Evolutionary conservation across 2,797 vertebrate genomes (phyloP).

Genomic region (Sebastes steindachneri): DNA sequence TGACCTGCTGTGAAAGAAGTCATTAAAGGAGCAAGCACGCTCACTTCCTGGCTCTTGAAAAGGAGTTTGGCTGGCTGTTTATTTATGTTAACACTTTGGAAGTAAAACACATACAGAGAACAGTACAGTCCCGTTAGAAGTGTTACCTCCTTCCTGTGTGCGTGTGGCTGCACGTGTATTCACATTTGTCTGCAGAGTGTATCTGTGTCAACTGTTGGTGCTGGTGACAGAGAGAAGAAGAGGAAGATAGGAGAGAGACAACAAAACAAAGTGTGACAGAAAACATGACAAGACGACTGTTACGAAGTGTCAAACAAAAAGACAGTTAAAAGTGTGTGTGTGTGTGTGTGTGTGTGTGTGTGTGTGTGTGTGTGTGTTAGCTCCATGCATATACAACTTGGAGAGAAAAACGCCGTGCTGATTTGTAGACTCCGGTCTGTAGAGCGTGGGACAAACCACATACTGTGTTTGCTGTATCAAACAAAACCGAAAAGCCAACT

Average conservation of each 20-base stretch:
- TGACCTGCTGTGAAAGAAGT: too few relatives aligned
- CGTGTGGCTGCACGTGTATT: neutral
- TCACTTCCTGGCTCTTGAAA: too few relatives aligned
- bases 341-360: neutral
- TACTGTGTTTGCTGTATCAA: neutral
- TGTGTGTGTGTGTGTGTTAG: neutral
- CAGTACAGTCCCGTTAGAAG: too few relatives aligned
- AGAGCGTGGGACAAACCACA: neutral
- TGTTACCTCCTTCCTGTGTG: neutral
- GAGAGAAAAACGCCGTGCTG: neutral
- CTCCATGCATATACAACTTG: neutral
- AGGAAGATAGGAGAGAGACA: neutral
- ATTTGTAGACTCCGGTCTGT: neutral
- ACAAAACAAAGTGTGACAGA: neutral
- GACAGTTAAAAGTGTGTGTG: neutral
- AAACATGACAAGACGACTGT: neutral
- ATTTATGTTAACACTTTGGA: too few relatives aligned
- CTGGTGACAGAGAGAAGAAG: neutral
- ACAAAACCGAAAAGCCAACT: neutral
- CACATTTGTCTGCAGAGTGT: neutral
- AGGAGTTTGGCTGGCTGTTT: too few relatives aligned
- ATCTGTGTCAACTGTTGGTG: neutral
- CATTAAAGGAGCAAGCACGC: too few relatives aligned
- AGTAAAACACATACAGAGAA: too few relatives aligned
- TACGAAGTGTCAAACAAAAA: neutral